These are phyloP conservation scores for Percopsis omiscomaycus DNA, from an alignment of 2,797 vertebrate species.

Conservation along the genomic window DNA sequence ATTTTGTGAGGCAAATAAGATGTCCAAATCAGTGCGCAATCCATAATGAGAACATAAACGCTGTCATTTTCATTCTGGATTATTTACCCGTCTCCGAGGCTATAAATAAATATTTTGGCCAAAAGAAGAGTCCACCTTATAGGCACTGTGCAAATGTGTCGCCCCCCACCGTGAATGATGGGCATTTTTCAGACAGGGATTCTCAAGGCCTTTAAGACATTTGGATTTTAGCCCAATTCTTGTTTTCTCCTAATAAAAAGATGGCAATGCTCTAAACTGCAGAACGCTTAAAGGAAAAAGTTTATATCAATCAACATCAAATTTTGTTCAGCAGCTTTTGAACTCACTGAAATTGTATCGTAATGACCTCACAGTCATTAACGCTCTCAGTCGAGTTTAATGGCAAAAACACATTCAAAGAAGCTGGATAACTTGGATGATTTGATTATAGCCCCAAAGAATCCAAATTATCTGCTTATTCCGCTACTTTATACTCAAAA, in stretches of 20 bases:
- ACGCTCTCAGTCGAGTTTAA: constrained; percentile 41
- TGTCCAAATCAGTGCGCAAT: constrained; percentile 11
- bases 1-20: constrained; percentile 18
- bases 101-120: constrained; percentile 45
- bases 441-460: not conserved
- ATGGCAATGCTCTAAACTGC: constrained; percentile 52
- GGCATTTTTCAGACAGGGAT: constrained; percentile 38
- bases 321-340: constrained; percentile 37
- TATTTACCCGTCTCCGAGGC: constrained; percentile 46
- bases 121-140: constrained; percentile 36
- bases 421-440: constrained; percentile 20
- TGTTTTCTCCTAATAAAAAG: constrained; percentile 26
- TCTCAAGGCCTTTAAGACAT: constrained; percentile 37
- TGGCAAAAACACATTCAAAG: constrained; percentile 49
- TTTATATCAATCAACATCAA: constrained; percentile 60
- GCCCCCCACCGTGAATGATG: constrained; percentile 24
- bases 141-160: constrained; percentile 33
- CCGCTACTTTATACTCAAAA: constrained; percentile 13
- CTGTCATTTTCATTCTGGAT: constrained; percentile 10
- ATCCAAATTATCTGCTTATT: constrained; percentile 11
- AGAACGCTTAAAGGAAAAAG: constrained; percentile 31
- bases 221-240: constrained; percentile 19
- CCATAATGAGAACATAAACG: constrained; percentile 26
- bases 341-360: constrained; percentile 38
- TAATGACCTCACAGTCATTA: constrained; percentile 56